A percentile compares a stretch with the other conserved stretches of the same genome.
These are phyloP conservation scores for Onychomys arenicola DNA, from an alignment of 2,797 vertebrate genomes.

Conservation along the genomic window DNA sequence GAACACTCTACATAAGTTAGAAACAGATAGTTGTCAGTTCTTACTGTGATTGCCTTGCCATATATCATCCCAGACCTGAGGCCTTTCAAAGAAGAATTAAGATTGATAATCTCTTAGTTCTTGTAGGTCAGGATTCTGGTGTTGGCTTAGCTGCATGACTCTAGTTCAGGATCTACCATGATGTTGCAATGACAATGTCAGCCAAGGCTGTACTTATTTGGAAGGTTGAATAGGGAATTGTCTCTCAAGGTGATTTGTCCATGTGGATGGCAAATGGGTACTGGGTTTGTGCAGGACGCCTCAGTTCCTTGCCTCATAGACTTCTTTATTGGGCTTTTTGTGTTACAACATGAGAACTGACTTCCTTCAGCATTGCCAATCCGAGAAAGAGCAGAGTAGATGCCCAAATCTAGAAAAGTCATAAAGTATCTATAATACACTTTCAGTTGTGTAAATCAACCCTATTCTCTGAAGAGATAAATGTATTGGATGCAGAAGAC, in stretches of 20 bases:
- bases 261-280: background rate
- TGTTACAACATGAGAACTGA: background rate
- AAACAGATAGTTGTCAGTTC: background rate
- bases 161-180: background rate
- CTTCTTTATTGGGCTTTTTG: background rate
- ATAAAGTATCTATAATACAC: background rate
- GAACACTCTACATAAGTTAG: slow-evolving; percentile 9
- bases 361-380: background rate
- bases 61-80: slow-evolving; percentile 4
- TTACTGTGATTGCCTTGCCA: background rate
- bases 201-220: background rate
- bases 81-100: slow-evolving; percentile 7
- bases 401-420: background rate
- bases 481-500: background rate
- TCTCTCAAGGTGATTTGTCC: slow-evolving; percentile 26
- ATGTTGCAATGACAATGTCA: background rate
- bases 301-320: background rate
- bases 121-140: background rate
- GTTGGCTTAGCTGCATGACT: background rate
- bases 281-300: background rate
- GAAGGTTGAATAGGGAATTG: background rate
- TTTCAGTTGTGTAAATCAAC: background rate
- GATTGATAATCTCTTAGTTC: background rate
- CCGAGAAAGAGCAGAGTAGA: background rate
- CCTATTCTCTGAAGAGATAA: background rate